Evolutionary conservation across 2,797 vertebrate genomes (phyloP), one percentile per base, ranked within the genome.

Genomic region (Lepus townsendii): DNA sequence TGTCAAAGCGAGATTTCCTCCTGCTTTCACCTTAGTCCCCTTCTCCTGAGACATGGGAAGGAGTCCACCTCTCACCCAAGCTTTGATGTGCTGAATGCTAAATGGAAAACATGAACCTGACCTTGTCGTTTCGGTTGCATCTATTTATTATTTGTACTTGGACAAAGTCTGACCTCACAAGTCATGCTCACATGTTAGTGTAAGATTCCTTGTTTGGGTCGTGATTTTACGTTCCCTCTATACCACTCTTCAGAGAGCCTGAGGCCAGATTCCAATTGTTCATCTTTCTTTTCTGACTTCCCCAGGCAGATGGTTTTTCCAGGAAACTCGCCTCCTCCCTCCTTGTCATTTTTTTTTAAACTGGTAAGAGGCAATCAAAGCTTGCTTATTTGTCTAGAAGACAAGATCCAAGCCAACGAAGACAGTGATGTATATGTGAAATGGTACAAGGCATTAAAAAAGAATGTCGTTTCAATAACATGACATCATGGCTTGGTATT

Each of bases 71-170:
- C 47, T 68, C 65, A 5, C 68, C 52, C 27, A 50, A 79, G 13
- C 24, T 71, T 94, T 84, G 77, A 87, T 84, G 79, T 88, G 82
- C 42, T 62, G 30, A 62, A 30, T 35, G 32, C 42, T 93, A 85
- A 95, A 22, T 95, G 71, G 69, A 63, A 94, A 95, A 88, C 84
- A 47, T 77, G 75, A 95, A 54, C 52, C 19, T 63, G 47, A 84
- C 30, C 63, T 82, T 75, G 66, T 19, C 27, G 24, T 65, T 42
- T 76, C 60, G 90, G 32, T 85, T 75, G 27, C 20, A 8, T 63
- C 27, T 88, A 75, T 85, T 88, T 94, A 78, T 73, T 95, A 83
- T 92, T 96, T 96, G 82, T 83, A 38, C 78, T 95, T 82, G 42
- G 35, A 78, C 75, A 52, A 85, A 85, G 92, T 90, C 83, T 93